Base-by-base conservation (phyloP, 23 tunicate genomes). In the Ciona savignyi region DNA sequence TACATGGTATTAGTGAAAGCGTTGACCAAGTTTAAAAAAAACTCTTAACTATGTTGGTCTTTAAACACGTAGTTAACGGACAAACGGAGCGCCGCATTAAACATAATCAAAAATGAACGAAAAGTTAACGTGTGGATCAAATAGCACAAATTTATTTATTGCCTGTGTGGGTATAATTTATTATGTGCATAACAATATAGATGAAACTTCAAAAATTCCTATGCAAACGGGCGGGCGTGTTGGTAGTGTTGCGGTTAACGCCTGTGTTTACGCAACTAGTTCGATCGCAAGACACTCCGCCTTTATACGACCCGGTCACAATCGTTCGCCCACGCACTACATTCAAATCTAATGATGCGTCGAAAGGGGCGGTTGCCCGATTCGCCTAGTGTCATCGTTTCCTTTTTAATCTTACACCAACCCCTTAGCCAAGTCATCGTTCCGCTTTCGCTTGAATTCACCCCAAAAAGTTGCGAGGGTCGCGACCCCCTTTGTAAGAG, bases 201-300 rank as follows among this genome's bases (percentile, higher is more conserved):
- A n/a, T n/a, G n/a, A n/a, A n/a, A n/a, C n/a, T n/a, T n/a, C n/a
- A n/a, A n/a, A n/a, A n/a, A n/a, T n/a, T n/a, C n/a, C n/a, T n/a
- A n/a, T n/a, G n/a, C n/a, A n/a, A n/a, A n/a, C n/a, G n/a, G n/a
- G n/a, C n/a, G n/a, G n/a, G n/a, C n/a, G n/a, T n/a, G n/a, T n/a
- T n/a, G n/a, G n/a, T n/a, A n/a, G n/a, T 34, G 25, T 24, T 69
- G 73, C 51, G 73, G 34, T 69, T 69, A 69, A 42, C 56, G 56
- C 56, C 34, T 35, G 35, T 69, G 73, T 69, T 69, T 34, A 69
- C 73, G 34, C 51, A 32, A 15, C 56, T 42, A 15, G 56, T 42
- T 42, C 56, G 56, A 42, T 42, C 56, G 56, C 15, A 42, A 15
- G 56, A 9, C 56, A 42, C 56, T 9, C 56, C 56, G 56, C 56